Percentiles rank a stretch among this genome's conserved stretches.
phyloP scores from a whole-genome alignment of 2,888 invertebrate species.

The Oscheius sp. region DNA sequence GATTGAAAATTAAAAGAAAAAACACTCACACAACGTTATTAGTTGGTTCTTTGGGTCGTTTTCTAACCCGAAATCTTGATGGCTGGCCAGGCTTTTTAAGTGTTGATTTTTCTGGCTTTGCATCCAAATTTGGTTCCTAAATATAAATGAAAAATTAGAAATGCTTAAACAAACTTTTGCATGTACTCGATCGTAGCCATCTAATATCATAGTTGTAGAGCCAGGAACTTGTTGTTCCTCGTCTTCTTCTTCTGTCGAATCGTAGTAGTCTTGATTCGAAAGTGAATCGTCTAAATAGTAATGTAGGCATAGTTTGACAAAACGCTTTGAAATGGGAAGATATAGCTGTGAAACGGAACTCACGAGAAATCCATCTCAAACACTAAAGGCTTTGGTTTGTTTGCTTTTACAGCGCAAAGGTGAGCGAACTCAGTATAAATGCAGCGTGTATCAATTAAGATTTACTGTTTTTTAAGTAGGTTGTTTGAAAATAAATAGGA shows the following conservation, averaged over 20 bases:
- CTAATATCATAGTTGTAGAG: background rate
- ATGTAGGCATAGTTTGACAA: background rate
- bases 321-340: background rate
- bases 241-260: slow-evolving; percentile 24
- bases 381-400: slow-evolving; percentile 13
- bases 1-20: background rate
- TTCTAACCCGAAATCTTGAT: slow-evolving; percentile 41
- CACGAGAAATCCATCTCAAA: slow-evolving; percentile 24
- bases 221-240: slow-evolving; percentile 9
- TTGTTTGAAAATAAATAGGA: too few relatives aligned
- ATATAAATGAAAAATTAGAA: background rate
- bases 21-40: background rate
- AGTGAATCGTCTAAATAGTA: slow-evolving; percentile 3
- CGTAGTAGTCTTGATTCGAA: slow-evolving; percentile 23
- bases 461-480: background rate
- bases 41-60: background rate
- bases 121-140: slow-evolving; percentile 71
- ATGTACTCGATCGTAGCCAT: slow-evolving; percentile 19
- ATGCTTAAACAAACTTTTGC: slow-evolving; percentile 9
- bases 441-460: slow-evolving; percentile 9
- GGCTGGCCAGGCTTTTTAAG: slow-evolving; percentile 65
- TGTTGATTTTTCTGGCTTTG: slow-evolving; percentile 72
- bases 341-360: slow-evolving; percentile 4
- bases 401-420: slow-evolving; percentile 24
- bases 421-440: slow-evolving; percentile 16